Evolutionary conservation across 2,888 invertebrate genomes (phyloP), one percentile per base, ranked within the genome.

Genomic region (Machimus atricapillus): DNA sequence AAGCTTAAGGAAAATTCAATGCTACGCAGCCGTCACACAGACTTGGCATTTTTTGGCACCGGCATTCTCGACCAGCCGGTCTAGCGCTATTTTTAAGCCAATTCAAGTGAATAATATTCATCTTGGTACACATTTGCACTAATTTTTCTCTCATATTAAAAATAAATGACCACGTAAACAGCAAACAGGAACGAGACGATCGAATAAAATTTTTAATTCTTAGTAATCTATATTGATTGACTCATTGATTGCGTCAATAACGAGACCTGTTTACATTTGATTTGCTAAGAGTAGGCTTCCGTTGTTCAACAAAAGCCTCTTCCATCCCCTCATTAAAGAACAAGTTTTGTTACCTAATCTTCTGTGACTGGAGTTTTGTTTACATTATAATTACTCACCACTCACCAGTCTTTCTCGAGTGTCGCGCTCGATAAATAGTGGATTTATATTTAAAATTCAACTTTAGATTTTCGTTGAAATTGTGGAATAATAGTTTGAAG

Each of bases 21-120:
- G 82, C n/a, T 66, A 56, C 58, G 58, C 37, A 9, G n/a, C 27
- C 66, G n/a, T 16, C 14, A 66, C 37, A 27, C 31, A 31, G 52
- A 31, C 34, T 56, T 81, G 81, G 37, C 4, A 34, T 37, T 82
- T 82, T 82, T 82, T 82, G 82, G 82, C 82, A 82, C 31, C 56
- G 19, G 23, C 9, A 34, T 37, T 19, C 58, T 40, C 66, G 4
- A 58, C 19, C 12, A 56, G 12, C 12, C 34, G 37, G 66, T 58
- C 58, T 8, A 81, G 43, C 9, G 12, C 81, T 81, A 81, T 81
- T 82, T 34, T 52, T 82, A 58, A 82, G 66, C 37, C 40, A 56
- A 82, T 82, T 82, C 82, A 66, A 58, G 37, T 58, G 31, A 82
- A 82, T 56, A 27, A 66, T 27, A 66, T 27, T 66, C 66, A 66